Conservation (phyloP, 2,797 vertebrate species). For the Chrysocyon brachyurus region DNA sequence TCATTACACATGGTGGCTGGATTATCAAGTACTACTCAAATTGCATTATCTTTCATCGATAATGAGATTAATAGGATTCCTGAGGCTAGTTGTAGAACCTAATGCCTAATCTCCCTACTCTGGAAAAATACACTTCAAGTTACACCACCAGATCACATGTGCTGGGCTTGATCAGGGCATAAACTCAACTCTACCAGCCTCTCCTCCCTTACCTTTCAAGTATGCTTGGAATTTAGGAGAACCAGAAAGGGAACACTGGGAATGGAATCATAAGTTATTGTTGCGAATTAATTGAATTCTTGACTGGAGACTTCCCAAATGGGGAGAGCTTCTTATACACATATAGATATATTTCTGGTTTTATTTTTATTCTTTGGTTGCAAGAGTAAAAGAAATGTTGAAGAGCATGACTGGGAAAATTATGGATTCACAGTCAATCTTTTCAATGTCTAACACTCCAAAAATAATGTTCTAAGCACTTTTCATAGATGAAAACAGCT, state of each 20-base stretch:
- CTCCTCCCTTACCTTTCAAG: background rate
- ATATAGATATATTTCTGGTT: background rate
- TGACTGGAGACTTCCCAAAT: background rate
- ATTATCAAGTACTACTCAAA: background rate
- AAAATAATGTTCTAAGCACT: slow-evolving; percentile 17
- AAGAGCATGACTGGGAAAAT: slow-evolving; percentile 18
- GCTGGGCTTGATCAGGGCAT: background rate
- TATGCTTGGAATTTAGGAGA: background rate
- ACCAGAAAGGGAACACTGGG: background rate
- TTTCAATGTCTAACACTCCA: slow-evolving; percentile 15
- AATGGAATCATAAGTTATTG: background rate
- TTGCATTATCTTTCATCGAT: background rate
- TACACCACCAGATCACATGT: background rate
- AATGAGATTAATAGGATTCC: background rate
- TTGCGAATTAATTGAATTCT: slow-evolving; percentile 20
- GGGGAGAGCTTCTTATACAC: background rate
- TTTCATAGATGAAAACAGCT: slow-evolving; percentile 1
- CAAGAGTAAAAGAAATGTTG: background rate
- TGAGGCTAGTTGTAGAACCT: background rate
- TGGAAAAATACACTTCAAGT: background rate
- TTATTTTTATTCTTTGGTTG: slow-evolving; percentile 29
- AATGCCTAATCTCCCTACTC: background rate
- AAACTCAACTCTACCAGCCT: background rate
- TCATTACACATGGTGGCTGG: background rate
- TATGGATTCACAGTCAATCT: background rate